Conservation (phyloP, 2,888 invertebrate species). For the Exephanes ischioxanthus region DNA sequence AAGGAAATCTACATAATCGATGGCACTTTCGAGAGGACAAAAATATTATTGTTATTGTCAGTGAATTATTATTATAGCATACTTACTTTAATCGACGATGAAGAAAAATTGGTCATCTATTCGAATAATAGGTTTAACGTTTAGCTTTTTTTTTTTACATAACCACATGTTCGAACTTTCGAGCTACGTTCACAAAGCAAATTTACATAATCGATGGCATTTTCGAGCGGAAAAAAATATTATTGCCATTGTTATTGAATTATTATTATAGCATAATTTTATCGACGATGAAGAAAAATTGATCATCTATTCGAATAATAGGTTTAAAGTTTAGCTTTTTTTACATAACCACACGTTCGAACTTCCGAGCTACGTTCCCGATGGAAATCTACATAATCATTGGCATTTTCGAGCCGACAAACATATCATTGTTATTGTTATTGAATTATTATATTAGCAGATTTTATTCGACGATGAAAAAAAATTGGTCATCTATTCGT, state of each 20-base stretch:
- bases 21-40: not conserved
- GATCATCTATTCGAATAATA: not conserved
- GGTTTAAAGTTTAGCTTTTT: not conserved
- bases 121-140: not conserved
- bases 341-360: not conserved
- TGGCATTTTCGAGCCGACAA: no score
- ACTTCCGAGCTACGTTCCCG: no score
- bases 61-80: not conserved
- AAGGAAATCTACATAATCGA: not conserved
- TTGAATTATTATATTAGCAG: not conserved
- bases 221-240: no score
- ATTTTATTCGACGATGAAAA: not conserved
- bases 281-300: not conserved
- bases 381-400: not conserved
- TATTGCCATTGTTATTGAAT: no score
- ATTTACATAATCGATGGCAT: no score
- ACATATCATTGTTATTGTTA: no score
- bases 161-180: not conserved
- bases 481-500: not conserved
- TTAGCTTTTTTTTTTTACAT: not conserved
- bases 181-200: no score
- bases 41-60: not conserved
- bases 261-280: not conserved
- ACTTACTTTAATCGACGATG: not conserved
- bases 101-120: no score